Conservation (phyloP, 1,140 invertebrate species). For the Leptonema lineaticorne region DNA sequence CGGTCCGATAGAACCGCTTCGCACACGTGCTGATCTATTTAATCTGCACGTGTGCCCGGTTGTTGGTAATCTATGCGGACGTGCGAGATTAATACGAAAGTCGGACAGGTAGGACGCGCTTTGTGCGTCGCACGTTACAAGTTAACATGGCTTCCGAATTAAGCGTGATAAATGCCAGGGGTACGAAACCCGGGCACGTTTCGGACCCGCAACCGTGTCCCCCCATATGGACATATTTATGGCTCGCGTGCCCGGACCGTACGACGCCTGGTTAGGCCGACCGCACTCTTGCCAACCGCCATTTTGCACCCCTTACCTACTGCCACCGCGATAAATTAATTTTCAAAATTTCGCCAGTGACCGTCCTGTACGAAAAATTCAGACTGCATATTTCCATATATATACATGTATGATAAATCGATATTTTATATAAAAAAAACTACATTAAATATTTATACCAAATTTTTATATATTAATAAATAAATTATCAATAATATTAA, state of each 20-base stretch:
- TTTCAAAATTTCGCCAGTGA: neutral
- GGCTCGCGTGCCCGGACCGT: constrained; percentile 22
- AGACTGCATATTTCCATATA: too few relatives aligned
- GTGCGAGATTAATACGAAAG: constrained; percentile 40
- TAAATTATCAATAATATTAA: too few relatives aligned
- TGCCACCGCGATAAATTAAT: neutral
- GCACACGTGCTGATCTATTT: constrained; percentile 36
- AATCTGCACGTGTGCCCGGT: constrained; percentile 34
- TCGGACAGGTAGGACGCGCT: constrained; percentile 27
- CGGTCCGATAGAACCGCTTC: constrained; percentile 13
- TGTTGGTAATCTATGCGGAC: constrained; percentile 36
- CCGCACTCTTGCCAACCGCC: neutral
- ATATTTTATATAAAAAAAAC: too few relatives aligned
- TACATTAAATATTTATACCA: too few relatives aligned
- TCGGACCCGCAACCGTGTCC: too few relatives aligned
- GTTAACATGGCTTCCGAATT: constrained; percentile 37
- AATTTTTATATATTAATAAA: too few relatives aligned
- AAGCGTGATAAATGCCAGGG: constrained; percentile 35
- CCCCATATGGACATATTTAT: constrained; percentile 38
- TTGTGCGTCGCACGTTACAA: constrained; percentile 7
- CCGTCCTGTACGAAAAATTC: too few relatives aligned
- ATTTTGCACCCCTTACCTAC: too few relatives aligned
- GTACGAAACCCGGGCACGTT: neutral
- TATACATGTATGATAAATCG: too few relatives aligned
- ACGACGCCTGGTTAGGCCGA: neutral